phyloP scores from a whole-genome alignment of 2,888 invertebrate species.

The Agonum fuliginosum region DNA sequence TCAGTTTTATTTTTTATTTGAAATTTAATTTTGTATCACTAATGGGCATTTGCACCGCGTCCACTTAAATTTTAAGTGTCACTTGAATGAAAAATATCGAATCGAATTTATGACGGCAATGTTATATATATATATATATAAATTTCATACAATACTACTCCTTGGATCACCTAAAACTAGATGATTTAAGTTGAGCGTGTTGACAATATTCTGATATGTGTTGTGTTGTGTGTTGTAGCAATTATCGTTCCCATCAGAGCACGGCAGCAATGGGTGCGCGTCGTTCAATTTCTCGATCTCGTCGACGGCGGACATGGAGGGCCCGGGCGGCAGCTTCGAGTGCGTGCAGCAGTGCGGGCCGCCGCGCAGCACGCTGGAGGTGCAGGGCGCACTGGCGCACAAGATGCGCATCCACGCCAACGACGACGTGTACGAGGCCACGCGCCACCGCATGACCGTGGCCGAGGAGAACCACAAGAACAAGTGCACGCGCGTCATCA shows the following conservation, averaged over 20 bases:
- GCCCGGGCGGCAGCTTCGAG: constrained; percentile 93
- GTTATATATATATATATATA: too few relatives aligned
- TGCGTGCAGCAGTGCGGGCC: constrained; percentile 84
- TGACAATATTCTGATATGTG: too few relatives aligned
- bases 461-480: constrained; percentile 95
- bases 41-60: too few relatives aligned
- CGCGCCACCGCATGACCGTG: constrained; percentile 92
- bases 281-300: constrained; percentile 87
- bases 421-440: constrained; percentile 96
- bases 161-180: too few relatives aligned
- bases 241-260: constrained; percentile 83
- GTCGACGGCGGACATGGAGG: constrained; percentile 86
- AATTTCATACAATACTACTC: too few relatives aligned
- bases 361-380: constrained; percentile 78
- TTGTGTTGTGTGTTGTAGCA: constrained; percentile 75
- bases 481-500: constrained; percentile 95
- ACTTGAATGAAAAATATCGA: too few relatives aligned
- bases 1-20: too few relatives aligned
- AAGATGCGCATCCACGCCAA: constrained; percentile 96
- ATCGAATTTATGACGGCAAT: too few relatives aligned
- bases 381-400: constrained; percentile 89
- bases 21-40: too few relatives aligned
- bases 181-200: too few relatives aligned
- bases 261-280: constrained; percentile 74
- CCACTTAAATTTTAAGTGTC: too few relatives aligned